Evolutionary conservation across 2,113 vertebrate species (phyloP), one percentile per base, ranked within the genome.

Genomic region (Neogobius melanostomus): DNA sequence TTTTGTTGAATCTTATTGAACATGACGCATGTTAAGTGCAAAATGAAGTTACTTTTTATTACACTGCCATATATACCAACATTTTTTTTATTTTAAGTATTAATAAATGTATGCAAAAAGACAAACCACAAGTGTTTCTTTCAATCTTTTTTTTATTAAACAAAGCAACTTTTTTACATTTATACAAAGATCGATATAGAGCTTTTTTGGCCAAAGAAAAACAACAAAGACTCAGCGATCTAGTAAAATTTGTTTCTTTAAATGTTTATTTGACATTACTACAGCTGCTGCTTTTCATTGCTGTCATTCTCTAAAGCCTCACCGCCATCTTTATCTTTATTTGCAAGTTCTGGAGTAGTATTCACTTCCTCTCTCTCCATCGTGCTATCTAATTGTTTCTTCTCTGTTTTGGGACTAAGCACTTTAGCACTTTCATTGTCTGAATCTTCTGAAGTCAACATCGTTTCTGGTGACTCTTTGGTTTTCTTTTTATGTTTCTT

Each of bases 401-500:
- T 6, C 48, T 82, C 72, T 0, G 36, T 71, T 7, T 76, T 70
- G 61, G 54, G 71, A 60, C 61, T 9, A 1, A 64, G 71, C 69
- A 57, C 77, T 2, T 36, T 36, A 36, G 11, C 16, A 28, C 61
- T 71, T 60, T 81, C 89, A 16, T 66, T 69, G 2, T 83, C 89
- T 0, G 91, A 92, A 50, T 89, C 87, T 67, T 51, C 87, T 1
- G 92, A 92, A 11, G 85, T 90, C 9, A 72, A 66, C 0, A 63
- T 66, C 0, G 0, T 79, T 50, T 84, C 86, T 48, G 66, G 14
- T 4, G 72, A 70, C 49, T 43, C 59, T 44, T 43, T 77, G 46
- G 71, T 91, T 82, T 88, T 91, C 80, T 90, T 93, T 72, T 92
- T 94, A 21, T 78, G 84, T 67, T 90, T 94, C 76, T 89, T 92